phyloP scores from a whole-genome alignment of 2,113 vertebrate genomes.

The Tupaia tana region DNA sequence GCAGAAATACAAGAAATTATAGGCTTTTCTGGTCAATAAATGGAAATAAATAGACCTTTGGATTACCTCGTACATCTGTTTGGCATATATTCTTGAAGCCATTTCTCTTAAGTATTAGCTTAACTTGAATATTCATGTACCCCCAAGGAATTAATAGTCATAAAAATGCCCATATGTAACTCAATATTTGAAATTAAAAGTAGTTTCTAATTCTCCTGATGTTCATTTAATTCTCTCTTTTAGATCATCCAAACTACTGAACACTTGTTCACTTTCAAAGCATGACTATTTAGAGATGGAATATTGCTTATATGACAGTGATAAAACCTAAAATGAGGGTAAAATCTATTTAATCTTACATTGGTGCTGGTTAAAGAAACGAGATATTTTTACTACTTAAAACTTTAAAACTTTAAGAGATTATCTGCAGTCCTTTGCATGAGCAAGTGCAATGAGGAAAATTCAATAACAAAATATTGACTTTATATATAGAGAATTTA shows the following conservation, averaged over 20 bases:
- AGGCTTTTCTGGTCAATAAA: background rate
- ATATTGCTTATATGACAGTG: background rate
- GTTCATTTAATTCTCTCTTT: slow-evolving; percentile 12
- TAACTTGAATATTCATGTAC: background rate
- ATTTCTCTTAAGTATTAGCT: slow-evolving; percentile 51
- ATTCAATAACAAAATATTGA: slow-evolving; percentile 38
- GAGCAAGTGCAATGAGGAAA: background rate
- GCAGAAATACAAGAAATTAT: background rate
- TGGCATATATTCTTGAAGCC: background rate
- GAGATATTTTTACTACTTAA: slow-evolving; percentile 37
- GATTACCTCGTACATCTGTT: background rate
- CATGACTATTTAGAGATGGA: background rate
- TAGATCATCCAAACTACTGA: background rate
- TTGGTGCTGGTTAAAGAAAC: background rate
- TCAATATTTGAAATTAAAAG: slow-evolving; percentile 37
- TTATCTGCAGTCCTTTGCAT: slow-evolving; percentile 23
- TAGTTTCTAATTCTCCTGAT: slow-evolving; percentile 26
- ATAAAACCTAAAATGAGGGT: slow-evolving; percentile 25
- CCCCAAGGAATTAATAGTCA: background rate
- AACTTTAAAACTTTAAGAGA: slow-evolving; percentile 16
- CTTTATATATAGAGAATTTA: background rate
- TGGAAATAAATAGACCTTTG: background rate
- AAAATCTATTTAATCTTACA: slow-evolving; percentile 48
- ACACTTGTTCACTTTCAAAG: background rate
- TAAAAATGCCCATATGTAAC: slow-evolving; percentile 23